A percentile compares a stretch with the other conserved stretches of the same genome.
Evolutionary conservation across 2,797 vertebrate genomes (phyloP).

Genomic region (Trematocara caparti): DNA sequence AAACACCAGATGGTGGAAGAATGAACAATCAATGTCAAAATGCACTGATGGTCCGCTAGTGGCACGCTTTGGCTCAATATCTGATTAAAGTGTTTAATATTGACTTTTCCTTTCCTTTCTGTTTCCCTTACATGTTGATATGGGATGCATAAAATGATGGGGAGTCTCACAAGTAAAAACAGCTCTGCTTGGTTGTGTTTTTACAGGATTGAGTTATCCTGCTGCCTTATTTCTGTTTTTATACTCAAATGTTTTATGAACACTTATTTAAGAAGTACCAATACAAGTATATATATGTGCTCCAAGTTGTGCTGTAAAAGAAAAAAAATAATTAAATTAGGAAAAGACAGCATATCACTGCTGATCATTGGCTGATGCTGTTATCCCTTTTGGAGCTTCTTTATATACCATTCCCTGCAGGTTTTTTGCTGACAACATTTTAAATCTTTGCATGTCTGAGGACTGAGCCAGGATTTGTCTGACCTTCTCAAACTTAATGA

Average conservation of each 20-base stretch:
- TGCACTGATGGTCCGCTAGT: neutral
- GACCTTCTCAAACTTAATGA: conserved; percentile 36
- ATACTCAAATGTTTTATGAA: neutral
- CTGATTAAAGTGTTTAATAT: neutral
- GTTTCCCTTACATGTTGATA: neutral
- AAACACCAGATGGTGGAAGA: neutral
- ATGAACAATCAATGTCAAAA: neutral
- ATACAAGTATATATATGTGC: neutral
- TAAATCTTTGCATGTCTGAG: neutral
- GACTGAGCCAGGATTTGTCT: neutral
- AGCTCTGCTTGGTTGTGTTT: neutral
- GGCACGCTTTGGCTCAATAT: neutral
- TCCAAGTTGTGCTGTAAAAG: neutral
- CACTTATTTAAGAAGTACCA: neutral
- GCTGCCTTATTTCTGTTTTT: neutral
- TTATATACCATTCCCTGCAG: neutral
- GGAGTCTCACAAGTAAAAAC: neutral
- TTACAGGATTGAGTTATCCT: neutral
- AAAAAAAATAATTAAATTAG: neutral
- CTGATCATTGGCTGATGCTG: neutral
- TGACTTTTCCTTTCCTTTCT: neutral
- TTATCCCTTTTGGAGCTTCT: neutral
- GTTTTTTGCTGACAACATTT: neutral
- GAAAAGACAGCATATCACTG: neutral
- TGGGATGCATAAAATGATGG: neutral